These are phyloP conservation scores for Adelognathus sp. DNA, from an alignment of 2,888 invertebrate species.

Conservation along the genomic window DNA sequence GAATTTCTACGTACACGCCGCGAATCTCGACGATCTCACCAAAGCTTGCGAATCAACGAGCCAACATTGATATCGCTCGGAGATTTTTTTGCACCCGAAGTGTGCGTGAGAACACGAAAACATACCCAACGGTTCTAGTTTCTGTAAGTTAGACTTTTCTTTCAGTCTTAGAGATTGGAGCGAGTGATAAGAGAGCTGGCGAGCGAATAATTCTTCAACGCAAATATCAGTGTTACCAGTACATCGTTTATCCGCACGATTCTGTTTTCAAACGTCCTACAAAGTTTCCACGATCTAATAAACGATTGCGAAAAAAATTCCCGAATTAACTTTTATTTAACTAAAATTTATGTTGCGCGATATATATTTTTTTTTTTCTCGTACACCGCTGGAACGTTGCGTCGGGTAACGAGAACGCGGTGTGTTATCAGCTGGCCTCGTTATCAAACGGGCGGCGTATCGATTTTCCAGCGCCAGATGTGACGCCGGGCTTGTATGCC, in stretches of 20 bases:
- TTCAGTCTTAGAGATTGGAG: not conserved
- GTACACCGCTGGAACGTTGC: not conserved
- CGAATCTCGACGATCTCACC: slow-evolving; percentile 63
- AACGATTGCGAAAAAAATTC: not conserved
- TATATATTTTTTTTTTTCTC: not conserved
- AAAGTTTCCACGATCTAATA: not conserved
- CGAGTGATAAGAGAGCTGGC: not conserved
- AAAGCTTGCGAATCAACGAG: slow-evolving; percentile 50
- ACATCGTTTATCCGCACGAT: not conserved
- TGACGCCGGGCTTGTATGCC: not conserved
- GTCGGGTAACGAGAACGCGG: not conserved
- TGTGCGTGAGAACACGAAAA: too few relatives aligned
- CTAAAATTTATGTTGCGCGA: not conserved
- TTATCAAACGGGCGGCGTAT: slow-evolving; percentile 19
- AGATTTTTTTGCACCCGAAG: slow-evolving; percentile 2
- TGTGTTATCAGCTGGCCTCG: slow-evolving; percentile 30
- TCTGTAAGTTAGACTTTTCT: not conserved
- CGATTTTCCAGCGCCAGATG: slow-evolving; percentile 34
- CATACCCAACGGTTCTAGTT: not conserved
- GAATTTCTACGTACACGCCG: slow-evolving; percentile 69
- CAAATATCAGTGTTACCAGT: not conserved
- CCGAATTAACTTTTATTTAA: not conserved
- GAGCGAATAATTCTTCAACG: not conserved
- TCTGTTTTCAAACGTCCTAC: not conserved
- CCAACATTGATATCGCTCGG: not conserved